These are phyloP conservation scores for Sylvietta virens DNA, from an alignment of 2,113 vertebrate genomes.

Conservation along the genomic window DNA sequence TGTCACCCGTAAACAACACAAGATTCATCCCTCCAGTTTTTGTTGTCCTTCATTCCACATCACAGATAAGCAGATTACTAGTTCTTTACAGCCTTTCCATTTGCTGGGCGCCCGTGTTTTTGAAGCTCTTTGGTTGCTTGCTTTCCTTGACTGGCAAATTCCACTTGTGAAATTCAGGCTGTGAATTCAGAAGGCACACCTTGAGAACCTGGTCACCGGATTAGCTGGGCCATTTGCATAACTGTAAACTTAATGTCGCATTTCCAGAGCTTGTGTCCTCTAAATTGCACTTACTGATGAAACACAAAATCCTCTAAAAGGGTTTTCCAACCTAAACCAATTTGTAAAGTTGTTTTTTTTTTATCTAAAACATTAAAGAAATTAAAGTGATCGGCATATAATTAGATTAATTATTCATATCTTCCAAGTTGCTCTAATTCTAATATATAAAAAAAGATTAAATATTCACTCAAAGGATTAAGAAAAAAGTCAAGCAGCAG, in stretches of 20 bases:
- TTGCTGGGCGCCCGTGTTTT: neutral
- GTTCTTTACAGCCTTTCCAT: neutral
- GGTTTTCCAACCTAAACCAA: slow-evolving; percentile 80
- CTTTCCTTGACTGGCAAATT: slow-evolving; percentile 6
- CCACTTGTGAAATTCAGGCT: slow-evolving; percentile 13
- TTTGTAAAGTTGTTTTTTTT: slow-evolving; percentile 75
- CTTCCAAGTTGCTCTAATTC: slow-evolving; percentile 90
- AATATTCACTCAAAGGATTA: slow-evolving; percentile 92
- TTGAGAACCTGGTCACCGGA: slow-evolving; percentile 54
- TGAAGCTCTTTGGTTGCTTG: neutral
- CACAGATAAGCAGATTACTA: neutral
- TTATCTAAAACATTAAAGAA: slow-evolving; percentile 82
- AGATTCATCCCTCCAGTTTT: neutral
- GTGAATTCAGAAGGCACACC: slow-evolving; percentile 51
- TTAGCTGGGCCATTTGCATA: slow-evolving; percentile 74
- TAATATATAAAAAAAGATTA: slow-evolving; percentile 89
- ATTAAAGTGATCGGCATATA: slow-evolving; percentile 82
- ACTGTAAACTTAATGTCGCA: slow-evolving; percentile 64
- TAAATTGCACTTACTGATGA: slow-evolving; percentile 77
- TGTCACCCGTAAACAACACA: neutral
- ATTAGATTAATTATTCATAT: slow-evolving; percentile 93
- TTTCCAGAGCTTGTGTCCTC: slow-evolving; percentile 55
- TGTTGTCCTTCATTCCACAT: neutral
- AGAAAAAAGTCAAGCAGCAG: slow-evolving; percentile 83
- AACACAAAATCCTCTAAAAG: slow-evolving; percentile 81